A percentile compares a stretch with the other conserved stretches of the same genome.
Conservation (phyloP, 2,113 vertebrate genomes). For the Myotis lucifugus region DNA sequence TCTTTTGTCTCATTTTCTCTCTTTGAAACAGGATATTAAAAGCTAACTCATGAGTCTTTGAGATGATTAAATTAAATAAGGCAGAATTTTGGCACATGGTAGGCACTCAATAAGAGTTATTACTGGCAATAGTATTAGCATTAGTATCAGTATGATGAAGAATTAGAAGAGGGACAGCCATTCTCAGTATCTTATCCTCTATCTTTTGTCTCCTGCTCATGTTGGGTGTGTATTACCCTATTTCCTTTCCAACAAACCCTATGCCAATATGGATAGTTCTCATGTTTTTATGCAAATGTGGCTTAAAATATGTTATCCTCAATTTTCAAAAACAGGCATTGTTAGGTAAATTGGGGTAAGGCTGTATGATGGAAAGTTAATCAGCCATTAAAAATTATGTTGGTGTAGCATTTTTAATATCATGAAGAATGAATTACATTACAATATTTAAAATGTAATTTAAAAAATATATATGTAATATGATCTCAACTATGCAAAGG, state of each 20-base stretch:
- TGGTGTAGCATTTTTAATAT: slow-evolving; percentile 13
- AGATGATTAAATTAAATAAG: neutral
- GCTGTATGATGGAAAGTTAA: neutral
- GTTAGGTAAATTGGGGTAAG: neutral
- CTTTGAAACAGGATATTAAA: neutral
- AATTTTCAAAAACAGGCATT: neutral
- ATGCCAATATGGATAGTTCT: neutral
- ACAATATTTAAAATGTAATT: neutral
- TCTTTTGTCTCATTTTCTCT: neutral
- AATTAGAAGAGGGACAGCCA: slow-evolving; percentile 7
- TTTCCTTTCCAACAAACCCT: neutral
- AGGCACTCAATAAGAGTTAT: neutral
- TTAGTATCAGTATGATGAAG: neutral
- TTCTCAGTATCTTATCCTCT: neutral
- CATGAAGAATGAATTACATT: neutral
- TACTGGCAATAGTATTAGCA: neutral
- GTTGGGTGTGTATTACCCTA: neutral
- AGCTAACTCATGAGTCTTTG: neutral
- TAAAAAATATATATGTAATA: neutral
- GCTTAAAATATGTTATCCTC: neutral
- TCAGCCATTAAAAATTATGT: slow-evolving; percentile 10
- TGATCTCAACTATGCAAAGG: neutral
- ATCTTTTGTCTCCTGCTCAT: neutral
- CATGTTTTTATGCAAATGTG: neutral
- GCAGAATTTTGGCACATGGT: neutral